These are phyloP conservation scores for Argyra leucocephala DNA, from an alignment of 2,888 invertebrate species.

Conservation along the genomic window DNA sequence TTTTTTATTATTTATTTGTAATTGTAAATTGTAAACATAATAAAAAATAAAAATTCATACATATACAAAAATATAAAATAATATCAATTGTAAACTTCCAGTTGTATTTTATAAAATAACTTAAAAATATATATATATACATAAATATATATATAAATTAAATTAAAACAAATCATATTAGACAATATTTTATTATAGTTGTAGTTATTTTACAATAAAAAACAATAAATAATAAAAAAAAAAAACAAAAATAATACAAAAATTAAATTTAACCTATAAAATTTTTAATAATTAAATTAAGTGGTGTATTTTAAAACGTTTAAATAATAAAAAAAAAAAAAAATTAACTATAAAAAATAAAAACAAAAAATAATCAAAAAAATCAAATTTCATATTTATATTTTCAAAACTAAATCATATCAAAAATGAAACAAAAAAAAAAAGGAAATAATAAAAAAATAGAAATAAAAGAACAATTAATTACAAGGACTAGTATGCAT, in stretches of 20 bases:
- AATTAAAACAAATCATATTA: conserved; percentile 25
- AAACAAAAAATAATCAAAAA: too few relatives aligned
- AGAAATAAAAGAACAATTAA: too few relatives aligned
- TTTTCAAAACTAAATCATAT: too few relatives aligned
- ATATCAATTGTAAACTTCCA: conserved; percentile 3
- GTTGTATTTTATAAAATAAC: not conserved
- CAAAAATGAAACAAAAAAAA: too few relatives aligned
- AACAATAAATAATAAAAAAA: conserved; percentile 16
- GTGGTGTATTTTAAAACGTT: not conserved
- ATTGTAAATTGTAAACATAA: too few relatives aligned
- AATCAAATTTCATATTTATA: too few relatives aligned
- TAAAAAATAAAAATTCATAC: too few relatives aligned
- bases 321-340: conserved; percentile 18
- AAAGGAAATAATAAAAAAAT: too few relatives aligned
- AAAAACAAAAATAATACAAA: conserved; percentile 18
- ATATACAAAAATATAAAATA: too few relatives aligned
- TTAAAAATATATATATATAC: too few relatives aligned
- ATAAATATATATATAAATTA: too few relatives aligned
- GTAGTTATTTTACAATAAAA: conserved; percentile 11
- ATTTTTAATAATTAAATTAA: conserved; percentile 14
- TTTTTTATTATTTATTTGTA: too few relatives aligned
- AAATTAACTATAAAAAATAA: conserved; percentile 20
- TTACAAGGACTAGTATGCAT: conserved; percentile 23
- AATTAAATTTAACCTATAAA: conserved; percentile 21
- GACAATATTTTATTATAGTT: conserved; percentile 10